Base-by-base conservation (phyloP, 2,797 vertebrate species). In the Mionectes olivaceus region DNA sequence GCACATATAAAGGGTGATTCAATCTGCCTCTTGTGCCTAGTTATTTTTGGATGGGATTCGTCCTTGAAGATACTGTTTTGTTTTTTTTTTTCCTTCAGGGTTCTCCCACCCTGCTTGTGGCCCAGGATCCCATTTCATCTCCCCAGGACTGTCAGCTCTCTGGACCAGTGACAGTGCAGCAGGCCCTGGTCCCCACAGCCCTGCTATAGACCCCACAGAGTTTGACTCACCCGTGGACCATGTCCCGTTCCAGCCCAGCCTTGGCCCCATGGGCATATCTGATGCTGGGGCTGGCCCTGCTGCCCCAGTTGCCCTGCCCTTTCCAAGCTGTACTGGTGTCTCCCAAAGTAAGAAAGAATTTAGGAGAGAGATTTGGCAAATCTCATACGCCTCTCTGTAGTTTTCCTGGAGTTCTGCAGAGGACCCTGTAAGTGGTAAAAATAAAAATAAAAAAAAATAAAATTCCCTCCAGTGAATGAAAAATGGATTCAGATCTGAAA, bases 241-340 rank as follows among this genome's bases (percentile, higher is more conserved):
- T 2, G 9, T 64, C 12, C 47, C 28, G 7, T 68, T 11, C 47
- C 32, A 47, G 10, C 22, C 16, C 22, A 49, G 9, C 4, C 64
- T 28, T 2, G 2, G 9, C 43, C 8, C 43, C 4, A 1, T 2
- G 32, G 27, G 9, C 6, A 18, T 5, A 28, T 2, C 21, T 0
- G 1, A 3, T 35, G 5, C 47, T 49, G 37, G 28, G 15, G 2
- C 1, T 13, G n/a, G 11, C 43, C 5, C 13, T 37, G 3, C 5
- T n/a, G 12, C 17, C 22, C 8, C 3, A 3, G 12, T 10, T 43
- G 35, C 18, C 23, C 23, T 16, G 23, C 10, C 70, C 12, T 37
- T 83, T 27, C 21, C 8, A 56, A 57, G 9, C 3, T 0, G 1
- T 76, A 30, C 13, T 64, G 13, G 2, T 56, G 7, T 61, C 65